These are phyloP conservation scores for Rostratula benghalensis DNA, from an alignment of 2,113 vertebrate species.

Conservation along the genomic window DNA sequence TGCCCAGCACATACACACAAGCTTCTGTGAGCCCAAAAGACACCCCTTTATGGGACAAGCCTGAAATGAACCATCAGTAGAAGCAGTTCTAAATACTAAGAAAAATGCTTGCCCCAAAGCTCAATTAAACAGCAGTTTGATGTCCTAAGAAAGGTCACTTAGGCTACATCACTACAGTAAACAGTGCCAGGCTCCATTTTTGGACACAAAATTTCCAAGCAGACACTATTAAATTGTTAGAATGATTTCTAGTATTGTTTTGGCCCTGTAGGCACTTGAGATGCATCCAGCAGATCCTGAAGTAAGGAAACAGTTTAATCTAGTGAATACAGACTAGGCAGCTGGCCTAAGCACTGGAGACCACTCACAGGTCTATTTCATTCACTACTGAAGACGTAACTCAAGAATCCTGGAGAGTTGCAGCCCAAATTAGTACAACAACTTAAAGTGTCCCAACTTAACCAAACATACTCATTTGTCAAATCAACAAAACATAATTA, in stretches of 20 bases:
- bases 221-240: not conserved
- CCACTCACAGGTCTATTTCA: not conserved
- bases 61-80: not conserved
- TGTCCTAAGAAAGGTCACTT: not conserved
- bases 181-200: not conserved
- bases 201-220: not conserved
- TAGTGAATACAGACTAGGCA: not conserved
- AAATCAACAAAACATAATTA: not conserved
- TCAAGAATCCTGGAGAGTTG: no score
- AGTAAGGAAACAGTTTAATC: not conserved
- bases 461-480: not conserved
- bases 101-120: not conserved
- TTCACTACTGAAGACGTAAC: not conserved
- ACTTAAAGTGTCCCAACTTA: not conserved
- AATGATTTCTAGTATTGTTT: not conserved
- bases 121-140: not conserved
- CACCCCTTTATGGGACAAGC: not conserved
- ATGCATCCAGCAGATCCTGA: not conserved
- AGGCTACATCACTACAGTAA: not conserved
- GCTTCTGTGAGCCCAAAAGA: not conserved
- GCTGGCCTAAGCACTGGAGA: not conserved
- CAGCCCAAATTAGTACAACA: not conserved
- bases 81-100: not conserved
- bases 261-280: not conserved
- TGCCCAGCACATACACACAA: not conserved